Evolutionary conservation across 1,140 invertebrate species (phyloP).

Genomic region (Theocolax elegans): DNA sequence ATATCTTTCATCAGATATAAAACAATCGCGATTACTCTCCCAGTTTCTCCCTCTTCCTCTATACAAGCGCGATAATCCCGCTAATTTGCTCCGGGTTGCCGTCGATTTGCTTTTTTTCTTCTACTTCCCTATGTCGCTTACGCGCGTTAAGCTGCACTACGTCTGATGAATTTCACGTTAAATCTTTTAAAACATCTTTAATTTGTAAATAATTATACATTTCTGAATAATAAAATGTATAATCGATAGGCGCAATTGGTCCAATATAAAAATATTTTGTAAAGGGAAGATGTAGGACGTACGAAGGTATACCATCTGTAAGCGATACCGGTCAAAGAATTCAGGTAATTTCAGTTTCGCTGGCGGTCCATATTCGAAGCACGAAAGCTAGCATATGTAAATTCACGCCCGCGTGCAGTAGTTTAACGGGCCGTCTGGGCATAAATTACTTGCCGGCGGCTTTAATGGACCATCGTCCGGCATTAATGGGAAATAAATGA

Average conservation of each 20-base stretch:
- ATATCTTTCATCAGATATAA: conserved; percentile 32
- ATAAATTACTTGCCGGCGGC: conserved; percentile 43
- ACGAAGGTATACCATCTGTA: no score
- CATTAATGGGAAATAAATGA: conserved; percentile 47
- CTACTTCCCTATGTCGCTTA: no score
- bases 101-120: background rate
- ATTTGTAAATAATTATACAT: no score
- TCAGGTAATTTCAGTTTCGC: no score
- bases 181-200: no score
- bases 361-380: no score
- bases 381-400: no score
- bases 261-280: no score
- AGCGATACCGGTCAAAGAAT: no score
- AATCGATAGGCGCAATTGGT: no score
- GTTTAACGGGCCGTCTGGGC: background rate
- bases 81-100: conserved; percentile 13
- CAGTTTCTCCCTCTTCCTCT: background rate
- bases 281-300: no score
- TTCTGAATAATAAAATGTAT: no score
- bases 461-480: conserved; percentile 43
- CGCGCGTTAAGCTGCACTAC: background rate
- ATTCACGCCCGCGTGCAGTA: background rate
- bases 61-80: conserved; percentile 8
- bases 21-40: conserved; percentile 22
- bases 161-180: background rate